Percentiles rank a stretch among this genome's conserved stretches.
These are phyloP conservation scores for Theonella swinhoei DNA, from an alignment of 37 sponge, comb jelly and placozoan species.

Conservation along the genomic window DNA sequence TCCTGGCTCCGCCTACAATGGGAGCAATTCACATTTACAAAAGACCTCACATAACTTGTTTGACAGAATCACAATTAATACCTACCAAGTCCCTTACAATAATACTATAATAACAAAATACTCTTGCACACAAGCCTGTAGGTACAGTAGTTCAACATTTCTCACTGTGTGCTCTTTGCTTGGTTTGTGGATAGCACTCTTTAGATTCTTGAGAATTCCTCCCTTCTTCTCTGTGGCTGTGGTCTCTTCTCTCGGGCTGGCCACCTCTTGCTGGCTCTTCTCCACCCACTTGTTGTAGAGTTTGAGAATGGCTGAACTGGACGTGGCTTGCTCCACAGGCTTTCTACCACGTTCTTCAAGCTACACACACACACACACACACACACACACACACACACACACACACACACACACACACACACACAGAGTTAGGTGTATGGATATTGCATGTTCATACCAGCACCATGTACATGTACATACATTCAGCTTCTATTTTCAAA, in stretches of 20 bases:
- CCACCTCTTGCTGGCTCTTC: constrained; percentile 9
- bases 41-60: too few species aligned
- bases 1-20: too few species aligned
- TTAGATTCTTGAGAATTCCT: background rate
- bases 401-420: too few species aligned
- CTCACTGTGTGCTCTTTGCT: background rate
- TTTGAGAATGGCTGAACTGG: constrained; percentile 32
- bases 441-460: too few species aligned
- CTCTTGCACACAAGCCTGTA: too few species aligned
- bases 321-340: constrained; percentile 49
- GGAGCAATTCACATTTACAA: too few species aligned
- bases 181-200: background rate
- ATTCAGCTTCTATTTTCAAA: too few species aligned
- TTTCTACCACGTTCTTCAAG: constrained; percentile 68
- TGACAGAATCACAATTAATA: too few species aligned
- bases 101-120: too few species aligned
- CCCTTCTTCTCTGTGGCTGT: background rate
- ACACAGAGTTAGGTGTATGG: too few species aligned
- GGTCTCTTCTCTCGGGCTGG: background rate
- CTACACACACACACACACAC: constrained; percentile 5
- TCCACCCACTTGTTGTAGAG: constrained; percentile 73
- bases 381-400: background rate
- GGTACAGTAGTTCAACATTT: background rate
- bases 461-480: too few species aligned
- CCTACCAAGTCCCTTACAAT: too few species aligned